Evolutionary conservation across 2,888 invertebrate species (phyloP), one percentile per base, ranked within the genome.

Genomic region (Drosophila suboccidentalis): DNA sequence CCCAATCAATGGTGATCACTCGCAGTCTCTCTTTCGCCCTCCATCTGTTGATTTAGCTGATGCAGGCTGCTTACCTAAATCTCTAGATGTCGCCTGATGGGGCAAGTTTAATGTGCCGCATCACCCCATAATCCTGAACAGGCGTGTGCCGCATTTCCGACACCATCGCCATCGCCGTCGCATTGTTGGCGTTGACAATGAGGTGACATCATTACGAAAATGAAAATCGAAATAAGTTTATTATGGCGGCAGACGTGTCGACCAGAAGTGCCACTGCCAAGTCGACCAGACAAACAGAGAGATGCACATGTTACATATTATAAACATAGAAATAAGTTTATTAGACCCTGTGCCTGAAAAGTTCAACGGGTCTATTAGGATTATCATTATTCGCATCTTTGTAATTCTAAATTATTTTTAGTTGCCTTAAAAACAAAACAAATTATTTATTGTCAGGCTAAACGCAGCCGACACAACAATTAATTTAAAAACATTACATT

Each of bases 181-280:
- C 43, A 43, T 55, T 69, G 51, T 51, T 68, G 57, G 17, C 55
- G 55, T 38, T 64, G 61, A 57, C 59, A 78, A 75, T 61, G 68
- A 71, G 77, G 78, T 77, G 75, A 78, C 78, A 76, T 80, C 80
- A 69, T 76, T 80, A 73, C 53, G 66, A 77, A 67, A 68, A 78
- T 60, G 44, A 70, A 76, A 77, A 76, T 73, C 72, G 62, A 71
- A 80, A 87, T 74, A 50, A 68, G 57, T 79, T 58, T 63, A 53
- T 66, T 60, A 71, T 66, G 78, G 65, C 83, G 53, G 50, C 75
- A 61, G 64, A 49, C 65, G 69, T 41, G 54, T 49, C 49, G 22
- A 47, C 51, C 70, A 49, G 53, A 58, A 61, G 17, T 55, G 22
- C 29, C 59, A 58, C 59, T 63, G 75, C 65, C 76, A 72, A 72